Evolutionary conservation across 2,113 vertebrate species (phyloP).

Genomic region (Oncorhynchus clarkii): DNA sequence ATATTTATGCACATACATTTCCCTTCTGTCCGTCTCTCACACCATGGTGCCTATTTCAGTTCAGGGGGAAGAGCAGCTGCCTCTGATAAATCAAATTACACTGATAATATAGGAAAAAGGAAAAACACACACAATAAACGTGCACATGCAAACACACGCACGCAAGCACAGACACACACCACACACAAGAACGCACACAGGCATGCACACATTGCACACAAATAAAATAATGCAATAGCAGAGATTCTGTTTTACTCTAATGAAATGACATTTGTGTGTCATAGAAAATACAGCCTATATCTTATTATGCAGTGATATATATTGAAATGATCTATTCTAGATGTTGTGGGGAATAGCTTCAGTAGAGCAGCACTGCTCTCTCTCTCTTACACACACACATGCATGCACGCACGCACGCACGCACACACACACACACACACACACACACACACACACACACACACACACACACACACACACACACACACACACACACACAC

Average conservation of each 20-base stretch:
- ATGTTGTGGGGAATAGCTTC: conserved; percentile 16
- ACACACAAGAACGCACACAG: conserved; percentile 7
- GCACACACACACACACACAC: accelerated
- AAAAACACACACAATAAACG: not conserved
- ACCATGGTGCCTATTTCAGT: conserved; percentile 59
- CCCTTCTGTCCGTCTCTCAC: conserved; percentile 50
- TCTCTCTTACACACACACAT: too few relatives aligned
- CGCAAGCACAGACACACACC: not conserved
- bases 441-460: not conserved
- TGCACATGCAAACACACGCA: not conserved
- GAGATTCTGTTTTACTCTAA: too few relatives aligned
- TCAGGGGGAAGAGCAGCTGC: conserved; percentile 60
- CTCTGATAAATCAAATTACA: conserved; percentile 64
- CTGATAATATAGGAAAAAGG: conserved; percentile 20
- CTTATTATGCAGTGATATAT: not conserved
- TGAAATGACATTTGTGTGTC: not conserved
- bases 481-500: not conserved
- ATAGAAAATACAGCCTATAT: not conserved
- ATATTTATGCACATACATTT: conserved; percentile 81
- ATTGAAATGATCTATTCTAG: not conserved
- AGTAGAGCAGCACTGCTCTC: conserved; percentile 7
- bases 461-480: not conserved
- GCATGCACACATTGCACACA: not conserved
- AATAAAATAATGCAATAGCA: not conserved
- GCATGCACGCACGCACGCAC: not conserved